phyloP scores from a whole-genome alignment of 2,888 invertebrate species.

The Linnaemya tessellans region DNA sequence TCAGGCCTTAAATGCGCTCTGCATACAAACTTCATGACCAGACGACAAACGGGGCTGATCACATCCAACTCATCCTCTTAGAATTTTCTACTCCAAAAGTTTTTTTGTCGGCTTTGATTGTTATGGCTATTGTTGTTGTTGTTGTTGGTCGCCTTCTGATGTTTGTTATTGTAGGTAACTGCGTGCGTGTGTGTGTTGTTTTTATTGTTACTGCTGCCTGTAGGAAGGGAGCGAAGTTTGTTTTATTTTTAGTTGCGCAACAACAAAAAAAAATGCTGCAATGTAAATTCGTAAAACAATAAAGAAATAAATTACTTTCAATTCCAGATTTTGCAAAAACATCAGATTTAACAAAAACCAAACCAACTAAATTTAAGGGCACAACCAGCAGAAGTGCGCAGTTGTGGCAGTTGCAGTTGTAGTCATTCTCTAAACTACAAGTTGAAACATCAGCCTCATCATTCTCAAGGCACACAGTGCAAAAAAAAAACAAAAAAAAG shows the following conservation, averaged over 20 bases:
- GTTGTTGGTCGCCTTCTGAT: conserved; percentile 62
- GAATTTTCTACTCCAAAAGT: conserved; percentile 34
- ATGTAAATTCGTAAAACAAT: conserved; percentile 82
- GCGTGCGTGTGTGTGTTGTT: conserved; percentile 39
- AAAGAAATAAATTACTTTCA: conserved; percentile 83
- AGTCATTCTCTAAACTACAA: conserved; percentile 43
- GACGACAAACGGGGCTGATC: conserved; percentile 27
- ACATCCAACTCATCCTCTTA: background rate
- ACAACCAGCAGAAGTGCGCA: conserved; percentile 5
- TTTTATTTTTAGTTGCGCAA: conserved; percentile 29
- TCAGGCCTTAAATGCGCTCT: no score
- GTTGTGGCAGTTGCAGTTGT: conserved; percentile 21
- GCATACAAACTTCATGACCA: background rate
- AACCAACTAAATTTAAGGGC: conserved; percentile 45
- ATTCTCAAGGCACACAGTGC: conserved; percentile 19
- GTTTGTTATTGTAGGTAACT: conserved; percentile 41
- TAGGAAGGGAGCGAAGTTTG: conserved; percentile 42
- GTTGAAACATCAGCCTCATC: conserved; percentile 37
- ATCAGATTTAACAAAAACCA: conserved; percentile 56
- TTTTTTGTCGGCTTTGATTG: conserved; percentile 66
- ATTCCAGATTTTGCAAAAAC: conserved; percentile 74
- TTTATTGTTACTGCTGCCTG: conserved; percentile 46
- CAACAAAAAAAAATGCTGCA: conserved; percentile 65
- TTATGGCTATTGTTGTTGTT: conserved; percentile 2
- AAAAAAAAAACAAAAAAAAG: conserved; percentile 34